phyloP scores from a whole-genome alignment of 2,797 vertebrate species.

The Myoxocephalus aenaeus region DNA sequence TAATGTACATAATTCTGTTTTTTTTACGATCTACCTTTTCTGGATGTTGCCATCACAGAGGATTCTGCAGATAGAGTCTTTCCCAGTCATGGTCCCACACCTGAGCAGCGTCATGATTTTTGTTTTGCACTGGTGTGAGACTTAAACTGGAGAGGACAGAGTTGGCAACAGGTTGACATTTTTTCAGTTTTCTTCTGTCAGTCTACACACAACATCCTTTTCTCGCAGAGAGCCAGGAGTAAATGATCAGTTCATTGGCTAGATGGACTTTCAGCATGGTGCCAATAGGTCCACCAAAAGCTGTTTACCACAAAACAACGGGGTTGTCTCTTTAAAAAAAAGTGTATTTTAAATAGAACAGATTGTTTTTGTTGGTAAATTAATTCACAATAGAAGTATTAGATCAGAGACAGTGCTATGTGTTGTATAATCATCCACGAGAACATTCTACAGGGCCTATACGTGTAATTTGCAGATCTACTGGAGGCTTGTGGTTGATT shows the following conservation, averaged over 20 bases:
- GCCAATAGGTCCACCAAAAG: slow-evolving; percentile 6
- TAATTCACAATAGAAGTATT: background rate
- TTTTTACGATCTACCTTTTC: background rate
- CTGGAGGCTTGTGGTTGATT: slow-evolving; percentile 33
- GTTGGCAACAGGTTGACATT: slow-evolving; percentile 41
- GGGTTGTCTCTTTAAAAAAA: background rate
- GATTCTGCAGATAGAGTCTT: slow-evolving; percentile 63
- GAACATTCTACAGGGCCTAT: background rate
- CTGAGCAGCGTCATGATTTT: slow-evolving; percentile 87
- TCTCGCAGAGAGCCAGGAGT: slow-evolving; percentile 2
- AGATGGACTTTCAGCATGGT: background rate
- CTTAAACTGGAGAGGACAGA: slow-evolving; percentile 86
- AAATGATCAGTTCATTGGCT: slow-evolving; percentile 5
- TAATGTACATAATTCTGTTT: background rate
- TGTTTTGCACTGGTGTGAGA: slow-evolving; percentile 92
- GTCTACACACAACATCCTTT: slow-evolving; percentile 14
- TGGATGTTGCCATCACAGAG: background rate
- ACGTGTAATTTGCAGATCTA: slow-evolving; percentile 15
- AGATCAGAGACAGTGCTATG: background rate
- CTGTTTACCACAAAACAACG: background rate
- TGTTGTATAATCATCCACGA: background rate
- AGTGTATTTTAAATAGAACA: background rate
- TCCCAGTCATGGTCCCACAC: slow-evolving; percentile 89
- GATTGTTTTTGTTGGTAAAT: background rate
- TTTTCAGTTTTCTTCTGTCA: slow-evolving; percentile 37